Conservation (phyloP, 2,113 vertebrate genomes). For the Parotia lawesii region DNA sequence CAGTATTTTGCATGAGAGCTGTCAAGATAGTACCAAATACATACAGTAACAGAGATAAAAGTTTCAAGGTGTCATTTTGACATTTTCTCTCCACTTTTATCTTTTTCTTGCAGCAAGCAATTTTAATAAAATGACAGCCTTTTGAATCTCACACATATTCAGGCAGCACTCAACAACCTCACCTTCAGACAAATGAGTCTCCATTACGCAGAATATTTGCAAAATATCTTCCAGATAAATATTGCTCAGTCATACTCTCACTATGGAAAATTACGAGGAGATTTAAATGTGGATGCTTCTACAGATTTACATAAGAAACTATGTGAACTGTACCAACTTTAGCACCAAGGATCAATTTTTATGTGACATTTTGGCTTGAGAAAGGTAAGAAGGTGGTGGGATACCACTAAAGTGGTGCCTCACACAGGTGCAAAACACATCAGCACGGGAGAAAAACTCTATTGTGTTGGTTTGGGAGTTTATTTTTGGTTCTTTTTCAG, state of each 20-base stretch:
- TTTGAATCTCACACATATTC: background rate
- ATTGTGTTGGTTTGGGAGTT: background rate
- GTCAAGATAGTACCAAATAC: background rate
- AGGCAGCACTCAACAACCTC: background rate
- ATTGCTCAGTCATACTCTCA: background rate
- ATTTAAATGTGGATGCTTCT: background rate
- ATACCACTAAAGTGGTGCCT: background rate
- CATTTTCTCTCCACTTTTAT: background rate
- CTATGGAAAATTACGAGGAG: background rate
- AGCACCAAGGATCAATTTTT: background rate
- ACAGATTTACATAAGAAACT: background rate
- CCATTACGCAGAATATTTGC: background rate
- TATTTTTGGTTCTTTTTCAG: background rate
- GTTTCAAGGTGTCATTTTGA: background rate
- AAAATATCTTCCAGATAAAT: background rate
- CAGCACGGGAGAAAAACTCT: background rate
- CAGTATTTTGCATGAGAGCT: background rate
- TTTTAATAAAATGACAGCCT: background rate
- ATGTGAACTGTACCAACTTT: background rate
- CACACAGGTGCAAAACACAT: background rate
- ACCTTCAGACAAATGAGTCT: background rate
- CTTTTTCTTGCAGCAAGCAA: background rate
- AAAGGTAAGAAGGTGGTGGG: background rate
- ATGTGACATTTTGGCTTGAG: background rate
- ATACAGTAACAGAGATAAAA: background rate